Base-by-base conservation (phyloP, 2,797 vertebrate genomes). In the Cyprinella venusta region DNA sequence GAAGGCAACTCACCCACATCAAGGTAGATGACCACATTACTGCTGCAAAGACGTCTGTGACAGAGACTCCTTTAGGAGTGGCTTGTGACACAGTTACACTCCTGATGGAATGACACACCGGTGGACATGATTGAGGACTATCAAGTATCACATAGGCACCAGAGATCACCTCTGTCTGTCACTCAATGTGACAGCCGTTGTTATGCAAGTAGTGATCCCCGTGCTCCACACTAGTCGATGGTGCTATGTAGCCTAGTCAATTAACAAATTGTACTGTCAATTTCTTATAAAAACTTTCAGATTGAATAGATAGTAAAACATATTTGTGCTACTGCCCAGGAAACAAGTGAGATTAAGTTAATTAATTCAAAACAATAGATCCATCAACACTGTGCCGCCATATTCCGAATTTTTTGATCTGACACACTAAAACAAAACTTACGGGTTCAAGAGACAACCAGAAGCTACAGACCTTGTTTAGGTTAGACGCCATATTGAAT, bases 81-180 rank as follows among this genome's bases (percentile, higher is more conserved):
- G 24, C 40, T 78, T 13, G 36, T 50, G 61, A 78, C 61, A 48
- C 18, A 30, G 59, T 78, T 65, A 78, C 45, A 42, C 76, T 65
- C 61, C 42, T 65, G 61, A 65, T 65, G 61, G 61, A 78, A 78
- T 78, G 61, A 78, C 40, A 78, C 61, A 78, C 61, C 61, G 15
- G 40, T 21, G 10, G 30, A 74, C 40, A 78, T 48, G 42, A 78
- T 36, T 78, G 42, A 52, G 26, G 18, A 65, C 40, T 64, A 78
- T 78, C 76, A n/a, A 15, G 76, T 78, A 33, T 78, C 76, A 78
- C 76, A 65, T 8, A n/a, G 59, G 26, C 59, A 78, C 18, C 30
- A 64, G 9, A 48, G 76, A 50, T 50, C 76, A 45, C 38, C n/a
- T 48, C 40, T 69, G 33, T 48, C 40, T 69, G 33, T n/a, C 38